Evolutionary conservation across 2,113 vertebrate genomes (phyloP).

Genomic region (Ammodytes dubius): DNA sequence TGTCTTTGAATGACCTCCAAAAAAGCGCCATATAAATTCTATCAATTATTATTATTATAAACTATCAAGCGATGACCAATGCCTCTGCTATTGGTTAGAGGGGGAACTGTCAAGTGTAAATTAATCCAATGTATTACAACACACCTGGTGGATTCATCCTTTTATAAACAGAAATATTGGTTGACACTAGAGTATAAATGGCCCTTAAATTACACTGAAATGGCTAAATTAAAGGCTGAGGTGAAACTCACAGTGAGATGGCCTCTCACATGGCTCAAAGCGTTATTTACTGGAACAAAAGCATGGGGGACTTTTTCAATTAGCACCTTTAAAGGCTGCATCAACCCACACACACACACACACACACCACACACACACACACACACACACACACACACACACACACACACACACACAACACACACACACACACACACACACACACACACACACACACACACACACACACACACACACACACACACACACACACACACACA

Average conservation of each 20-base stretch:
- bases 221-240: background rate
- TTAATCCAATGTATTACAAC: no score
- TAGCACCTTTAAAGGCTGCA: constrained; percentile 17
- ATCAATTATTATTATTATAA: no score
- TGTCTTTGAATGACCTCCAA: no score
- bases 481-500: background rate
- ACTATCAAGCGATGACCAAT: no score
- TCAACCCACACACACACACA: background rate
- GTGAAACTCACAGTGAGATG: background rate
- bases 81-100: no score
- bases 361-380: constrained; percentile 8
- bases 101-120: no score
- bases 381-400: background rate
- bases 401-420: background rate
- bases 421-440: background rate
- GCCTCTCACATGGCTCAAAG: background rate
- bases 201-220: background rate
- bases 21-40: no score
- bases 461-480: background rate
- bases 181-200: background rate
- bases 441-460: background rate
- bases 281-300: constrained; percentile 31
- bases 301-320: constrained; percentile 28
- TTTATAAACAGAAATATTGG: background rate
- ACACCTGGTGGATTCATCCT: background rate